Conservation (phyloP, 2,888 invertebrate genomes). For the Tenthredo amoena region DNA sequence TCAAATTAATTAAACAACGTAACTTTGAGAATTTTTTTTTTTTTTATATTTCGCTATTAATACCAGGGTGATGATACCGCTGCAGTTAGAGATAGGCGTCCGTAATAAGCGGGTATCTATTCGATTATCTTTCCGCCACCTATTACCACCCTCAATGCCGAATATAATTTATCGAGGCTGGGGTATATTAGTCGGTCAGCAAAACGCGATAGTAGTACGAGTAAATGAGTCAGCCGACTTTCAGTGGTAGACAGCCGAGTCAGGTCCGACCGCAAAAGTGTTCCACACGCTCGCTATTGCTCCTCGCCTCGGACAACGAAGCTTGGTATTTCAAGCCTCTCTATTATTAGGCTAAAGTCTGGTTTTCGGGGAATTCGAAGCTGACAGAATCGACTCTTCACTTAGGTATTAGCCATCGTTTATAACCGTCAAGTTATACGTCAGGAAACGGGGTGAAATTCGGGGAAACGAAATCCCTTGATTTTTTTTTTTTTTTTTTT, state of each 20-base stretch:
- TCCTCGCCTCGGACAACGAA: slow-evolving; percentile 14
- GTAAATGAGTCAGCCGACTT: slow-evolving; percentile 26
- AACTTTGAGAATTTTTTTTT: too few species aligned
- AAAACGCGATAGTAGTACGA: slow-evolving; percentile 18
- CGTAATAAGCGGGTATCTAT: slow-evolving; percentile 20
- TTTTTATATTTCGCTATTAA: too few species aligned
- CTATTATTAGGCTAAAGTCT: slow-evolving; percentile 42
- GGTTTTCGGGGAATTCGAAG: slow-evolving; percentile 23
- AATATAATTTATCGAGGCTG: slow-evolving; percentile 24
- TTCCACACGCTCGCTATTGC: background rate
- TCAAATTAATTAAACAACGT: background rate
- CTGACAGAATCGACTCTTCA: background rate
- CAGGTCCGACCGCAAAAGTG: slow-evolving; percentile 41
- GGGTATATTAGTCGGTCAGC: slow-evolving; percentile 5
- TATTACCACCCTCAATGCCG: background rate
- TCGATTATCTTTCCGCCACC: slow-evolving; percentile 17
- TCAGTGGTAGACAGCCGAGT: slow-evolving; percentile 23
- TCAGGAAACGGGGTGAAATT: background rate
- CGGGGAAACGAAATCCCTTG: background rate
- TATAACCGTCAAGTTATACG: background rate
- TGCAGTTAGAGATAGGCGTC: background rate
- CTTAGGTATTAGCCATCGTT: background rate
- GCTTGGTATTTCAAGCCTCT: slow-evolving; percentile 41
- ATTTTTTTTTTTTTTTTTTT: background rate
- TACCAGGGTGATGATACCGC: background rate